Evolutionary conservation across 2,888 invertebrate genomes (phyloP).

Genomic region (Acanthosepion esculentum): DNA sequence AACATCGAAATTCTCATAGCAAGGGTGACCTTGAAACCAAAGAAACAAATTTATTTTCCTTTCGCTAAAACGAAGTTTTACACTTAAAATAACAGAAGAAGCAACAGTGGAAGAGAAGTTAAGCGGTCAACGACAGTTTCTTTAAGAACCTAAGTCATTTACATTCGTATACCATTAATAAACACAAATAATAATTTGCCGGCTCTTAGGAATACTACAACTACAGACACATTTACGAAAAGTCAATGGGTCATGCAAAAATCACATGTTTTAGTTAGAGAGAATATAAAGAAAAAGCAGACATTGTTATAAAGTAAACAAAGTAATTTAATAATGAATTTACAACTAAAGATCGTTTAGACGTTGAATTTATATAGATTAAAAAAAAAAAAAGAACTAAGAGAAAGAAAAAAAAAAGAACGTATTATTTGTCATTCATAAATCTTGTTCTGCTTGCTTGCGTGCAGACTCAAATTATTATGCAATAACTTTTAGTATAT

Average conservation of each 20-base stretch:
- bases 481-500: no score
- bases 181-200: background rate
- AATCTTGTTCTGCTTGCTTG: no score
- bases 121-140: background rate
- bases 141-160: background rate
- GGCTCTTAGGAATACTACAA: background rate
- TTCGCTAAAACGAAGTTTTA: background rate
- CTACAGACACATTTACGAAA: background rate
- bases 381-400: no score
- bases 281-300: background rate
- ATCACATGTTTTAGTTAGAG: background rate
- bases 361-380: no score
- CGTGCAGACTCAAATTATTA: no score
- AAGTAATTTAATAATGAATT: background rate
- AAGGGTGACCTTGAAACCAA: background rate
- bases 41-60: background rate
- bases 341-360: background rate
- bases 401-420: no score
- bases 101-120: background rate
- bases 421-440: no score
- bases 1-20: constrained; percentile 8
- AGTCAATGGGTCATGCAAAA: background rate
- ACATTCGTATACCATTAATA: background rate
- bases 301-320: background rate
- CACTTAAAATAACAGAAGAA: background rate